Evolutionary conservation across 2,888 invertebrate genomes (phyloP).

Genomic region (Alviniconcha strummeri): DNA sequence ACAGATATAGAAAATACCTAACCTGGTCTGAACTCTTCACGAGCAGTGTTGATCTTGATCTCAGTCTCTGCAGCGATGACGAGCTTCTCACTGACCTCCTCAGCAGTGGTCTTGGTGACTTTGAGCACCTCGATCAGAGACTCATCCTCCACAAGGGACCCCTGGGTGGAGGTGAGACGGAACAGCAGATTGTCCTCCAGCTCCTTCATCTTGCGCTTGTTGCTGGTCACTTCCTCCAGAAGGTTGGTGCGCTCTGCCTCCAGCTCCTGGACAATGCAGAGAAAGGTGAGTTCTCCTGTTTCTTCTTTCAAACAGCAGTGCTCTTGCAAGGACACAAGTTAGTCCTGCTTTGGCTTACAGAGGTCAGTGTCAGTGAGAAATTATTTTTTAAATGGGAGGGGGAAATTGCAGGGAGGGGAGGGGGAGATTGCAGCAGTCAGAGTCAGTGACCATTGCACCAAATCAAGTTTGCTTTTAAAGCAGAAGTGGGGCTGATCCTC

Average conservation of each 20-base stretch:
- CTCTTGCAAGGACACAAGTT: too few species aligned
- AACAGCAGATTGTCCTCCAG: slow-evolving; percentile 93
- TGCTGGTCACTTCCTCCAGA: slow-evolving; percentile 96
- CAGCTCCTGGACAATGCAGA: slow-evolving; percentile 79
- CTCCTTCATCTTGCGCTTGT: slow-evolving; percentile 96
- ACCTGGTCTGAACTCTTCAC: slow-evolving; percentile 93
- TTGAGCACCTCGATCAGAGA: slow-evolving; percentile 83
- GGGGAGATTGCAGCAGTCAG: too few species aligned
- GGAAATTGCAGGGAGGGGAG: too few species aligned
- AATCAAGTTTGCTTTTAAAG: too few species aligned
- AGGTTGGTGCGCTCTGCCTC: slow-evolving; percentile 94
- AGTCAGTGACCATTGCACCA: too few species aligned
- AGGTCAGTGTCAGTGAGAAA: too few species aligned
- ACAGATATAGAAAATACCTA: slow-evolving; percentile 19
- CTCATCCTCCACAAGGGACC: slow-evolving; percentile 96
- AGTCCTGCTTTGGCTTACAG: too few species aligned
- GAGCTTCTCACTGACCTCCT: slow-evolving; percentile 95
- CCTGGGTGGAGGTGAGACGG: slow-evolving; percentile 93
- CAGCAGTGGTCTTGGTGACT: slow-evolving; percentile 78
- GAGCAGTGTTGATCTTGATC: slow-evolving; percentile 92
- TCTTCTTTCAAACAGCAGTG: not conserved
- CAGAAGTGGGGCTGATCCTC: too few species aligned
- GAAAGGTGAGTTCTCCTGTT: not conserved
- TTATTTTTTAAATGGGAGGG: too few species aligned
- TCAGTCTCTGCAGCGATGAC: slow-evolving; percentile 94